These are phyloP conservation scores for Antennarius maculatus DNA, from an alignment of 2,797 vertebrate genomes.

Conservation along the genomic window DNA sequence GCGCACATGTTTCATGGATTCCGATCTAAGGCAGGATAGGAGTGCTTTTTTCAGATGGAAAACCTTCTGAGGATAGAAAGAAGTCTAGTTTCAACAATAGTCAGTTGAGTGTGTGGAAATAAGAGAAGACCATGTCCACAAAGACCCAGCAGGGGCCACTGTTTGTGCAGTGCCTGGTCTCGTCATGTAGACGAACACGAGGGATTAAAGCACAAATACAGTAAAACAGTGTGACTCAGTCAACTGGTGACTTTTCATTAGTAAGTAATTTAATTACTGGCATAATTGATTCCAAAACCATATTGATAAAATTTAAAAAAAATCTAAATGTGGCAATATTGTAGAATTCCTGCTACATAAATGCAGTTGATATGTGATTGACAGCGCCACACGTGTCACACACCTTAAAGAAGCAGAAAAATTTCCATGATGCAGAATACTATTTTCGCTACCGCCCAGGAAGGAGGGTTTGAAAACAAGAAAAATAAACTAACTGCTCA, in stretches of 20 bases:
- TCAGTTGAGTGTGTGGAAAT: conserved; percentile 35
- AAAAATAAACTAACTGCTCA: conserved; percentile 58
- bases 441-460: conserved; percentile 15
- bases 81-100: conserved; percentile 41
- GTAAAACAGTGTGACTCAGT: conserved; percentile 5
- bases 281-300: neutral
- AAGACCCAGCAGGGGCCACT: conserved; percentile 79
- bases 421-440: conserved; percentile 10
- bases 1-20: conserved; percentile 60
- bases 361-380: neutral
- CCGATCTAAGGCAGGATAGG: conserved; percentile 36
- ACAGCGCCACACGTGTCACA: neutral
- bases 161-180: conserved; percentile 57
- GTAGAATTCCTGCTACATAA: neutral
- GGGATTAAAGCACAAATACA: conserved; percentile 18
- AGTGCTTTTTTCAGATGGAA: conserved; percentile 43
- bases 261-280: conserved; percentile 2
- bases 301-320: neutral
- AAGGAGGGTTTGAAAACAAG: conserved; percentile 35
- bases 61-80: conserved; percentile 48
- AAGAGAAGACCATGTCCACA: conserved; percentile 42
- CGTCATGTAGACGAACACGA: conserved; percentile 4
- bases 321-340: neutral
- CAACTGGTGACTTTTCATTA: conserved; percentile 9
- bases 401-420: conserved; percentile 12